Conservation (phyloP, 1,140 invertebrate species). For the Apis mellifera region Amel_HAv3.1 CM009942.2:1399001-1399500, state of each 20-base stretch:
- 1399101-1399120: conserved; percentile 89
- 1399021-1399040: background rate
- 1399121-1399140: conserved; percentile 96
- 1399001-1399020: background rate
- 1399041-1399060: conserved; percentile 36
- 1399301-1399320: background rate
- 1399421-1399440: background rate
- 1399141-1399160: conserved; percentile 96
- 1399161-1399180: conserved; percentile 96
- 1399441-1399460: too few relatives aligned
- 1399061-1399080: conserved; percentile 84
- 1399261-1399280: background rate
- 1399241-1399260: background rate
- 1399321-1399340: background rate
- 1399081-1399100: conserved; percentile 84
- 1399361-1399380: too few relatives aligned
- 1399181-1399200: conserved; percentile 94
- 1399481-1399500: too few relatives aligned
- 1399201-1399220: conserved; percentile 93
- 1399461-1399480: too few relatives aligned
- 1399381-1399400: too few relatives aligned
- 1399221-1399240: conserved; percentile 91
- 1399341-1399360: background rate
- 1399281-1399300: background rate
- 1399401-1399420: too few relatives aligned